Evolutionary conservation across 1,140 invertebrate genomes (phyloP), one percentile per base, ranked within the genome.

Genomic region (Drosophila triauraria): DNA sequence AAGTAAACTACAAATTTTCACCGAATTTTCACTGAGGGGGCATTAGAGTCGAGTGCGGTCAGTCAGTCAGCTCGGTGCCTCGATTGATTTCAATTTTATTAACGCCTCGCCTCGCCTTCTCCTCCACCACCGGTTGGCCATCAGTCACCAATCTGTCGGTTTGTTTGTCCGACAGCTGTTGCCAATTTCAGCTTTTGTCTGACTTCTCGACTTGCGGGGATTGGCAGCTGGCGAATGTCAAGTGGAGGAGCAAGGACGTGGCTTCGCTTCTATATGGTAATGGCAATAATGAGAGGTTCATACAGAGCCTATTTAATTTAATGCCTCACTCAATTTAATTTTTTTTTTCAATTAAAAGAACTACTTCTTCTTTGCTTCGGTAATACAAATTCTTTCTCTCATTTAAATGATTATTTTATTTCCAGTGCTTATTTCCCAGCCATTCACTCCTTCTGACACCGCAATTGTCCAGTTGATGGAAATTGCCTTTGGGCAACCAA

Each of bases 21-120:
- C 13, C 50, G 42, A 60, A 54, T 58, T 60, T 15, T 48, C 32
- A n/a, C n/a, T 35, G 13, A 20, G 15, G 38, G 32, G 27, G 10
- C 25, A 48, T 50, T 71, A 72, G 35, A 35, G 38, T 47, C 44
- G 46, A 38, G 17, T 74, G 70, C 17, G 68, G 70, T 74, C 70
- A 44, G 47, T 74, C 70, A 44, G 47, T 67, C 20, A 10, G 13
- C n/a, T 25, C 4, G 23, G 27, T 30, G 17, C 32, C 25, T 72
- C 70, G 69, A 86, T 87, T 82, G 83, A 87, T 87, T 88, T 87
- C 80, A 87, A 87, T 87, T 87, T 87, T 76, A 87, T 87, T 87
- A 87, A 74, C 84, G 80, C 84, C 82, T 80, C n/a, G n/a, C n/a
- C n/a, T n/a, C 57, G 70, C 50, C 57, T 51, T 27, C 15, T 20